phyloP scores from a whole-genome alignment of 2,797 vertebrate genomes.

The Dallia pectoralis region DNA sequence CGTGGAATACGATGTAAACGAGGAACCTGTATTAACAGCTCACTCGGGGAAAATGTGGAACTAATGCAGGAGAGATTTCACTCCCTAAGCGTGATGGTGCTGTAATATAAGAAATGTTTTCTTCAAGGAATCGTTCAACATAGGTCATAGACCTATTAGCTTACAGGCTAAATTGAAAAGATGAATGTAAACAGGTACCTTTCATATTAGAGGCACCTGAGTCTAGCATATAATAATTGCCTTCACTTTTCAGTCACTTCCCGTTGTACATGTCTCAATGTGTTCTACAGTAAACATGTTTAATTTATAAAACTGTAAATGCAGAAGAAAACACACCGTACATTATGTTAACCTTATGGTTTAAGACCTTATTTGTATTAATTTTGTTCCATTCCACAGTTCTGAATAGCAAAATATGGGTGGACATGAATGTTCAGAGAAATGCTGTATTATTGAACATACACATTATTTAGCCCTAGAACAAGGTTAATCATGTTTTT shows the following conservation, averaged over 20 bases:
- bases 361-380: too few relatives aligned
- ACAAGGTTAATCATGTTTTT: too few relatives aligned
- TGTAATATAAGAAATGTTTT: neutral
- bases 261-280: neutral
- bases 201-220: slow-evolving; percentile 22
- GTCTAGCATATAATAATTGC: slow-evolving; percentile 28
- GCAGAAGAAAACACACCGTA: neutral
- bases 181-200: slow-evolving; percentile 13
- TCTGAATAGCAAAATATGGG: too few relatives aligned
- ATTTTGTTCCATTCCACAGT: too few relatives aligned
- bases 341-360: neutral
- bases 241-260: slow-evolving; percentile 14
- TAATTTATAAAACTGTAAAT: neutral
- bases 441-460: too few relatives aligned
- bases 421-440: too few relatives aligned
- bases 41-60: neutral
- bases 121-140: slow-evolving; percentile 3
- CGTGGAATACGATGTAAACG: neutral
- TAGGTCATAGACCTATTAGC: slow-evolving; percentile 22
- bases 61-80: neutral
- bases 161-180: slow-evolving; percentile 26
- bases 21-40: neutral
- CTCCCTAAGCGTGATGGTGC: neutral
- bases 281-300: slow-evolving; percentile 5
- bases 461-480: too few relatives aligned